Conservation (phyloP, 2,888 invertebrate species). For the Rhimphoctona megacephalus region DNA sequence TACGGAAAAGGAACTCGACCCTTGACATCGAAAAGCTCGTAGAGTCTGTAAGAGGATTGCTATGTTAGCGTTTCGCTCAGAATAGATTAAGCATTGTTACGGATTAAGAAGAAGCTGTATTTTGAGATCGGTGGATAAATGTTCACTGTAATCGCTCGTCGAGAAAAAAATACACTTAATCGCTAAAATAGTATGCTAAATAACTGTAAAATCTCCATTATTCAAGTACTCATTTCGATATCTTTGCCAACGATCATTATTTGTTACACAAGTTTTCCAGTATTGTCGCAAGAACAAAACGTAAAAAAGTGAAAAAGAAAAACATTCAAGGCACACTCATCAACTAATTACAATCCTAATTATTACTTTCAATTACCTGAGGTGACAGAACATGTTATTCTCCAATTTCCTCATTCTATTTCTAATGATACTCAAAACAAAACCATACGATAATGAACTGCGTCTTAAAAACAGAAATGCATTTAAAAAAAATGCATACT, state of each 20-base stretch:
- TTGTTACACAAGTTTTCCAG: neutral
- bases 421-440: neutral
- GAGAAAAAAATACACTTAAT: neutral
- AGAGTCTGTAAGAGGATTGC: slow-evolving; percentile 41
- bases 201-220: neutral
- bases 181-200: neutral
- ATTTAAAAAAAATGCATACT: neutral
- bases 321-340: neutral
- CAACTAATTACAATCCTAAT: neutral
- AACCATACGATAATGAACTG: neutral
- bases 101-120: slow-evolving; percentile 4
- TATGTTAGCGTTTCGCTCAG: slow-evolving; percentile 27
- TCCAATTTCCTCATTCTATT: neutral
- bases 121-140: slow-evolving; percentile 21
- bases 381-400: neutral
- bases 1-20: slow-evolving; percentile 60
- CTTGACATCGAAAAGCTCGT: slow-evolving; percentile 45
- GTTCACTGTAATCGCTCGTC: neutral
- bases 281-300: neutral
- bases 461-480: too few relatives aligned
- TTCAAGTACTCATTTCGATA: neutral
- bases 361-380: neutral
- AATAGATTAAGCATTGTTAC: slow-evolving; percentile 55
- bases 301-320: neutral
- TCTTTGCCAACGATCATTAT: neutral